Evolutionary conservation across 2,888 invertebrate genomes (phyloP).

Genomic region (Lycia hirtaria): DNA sequence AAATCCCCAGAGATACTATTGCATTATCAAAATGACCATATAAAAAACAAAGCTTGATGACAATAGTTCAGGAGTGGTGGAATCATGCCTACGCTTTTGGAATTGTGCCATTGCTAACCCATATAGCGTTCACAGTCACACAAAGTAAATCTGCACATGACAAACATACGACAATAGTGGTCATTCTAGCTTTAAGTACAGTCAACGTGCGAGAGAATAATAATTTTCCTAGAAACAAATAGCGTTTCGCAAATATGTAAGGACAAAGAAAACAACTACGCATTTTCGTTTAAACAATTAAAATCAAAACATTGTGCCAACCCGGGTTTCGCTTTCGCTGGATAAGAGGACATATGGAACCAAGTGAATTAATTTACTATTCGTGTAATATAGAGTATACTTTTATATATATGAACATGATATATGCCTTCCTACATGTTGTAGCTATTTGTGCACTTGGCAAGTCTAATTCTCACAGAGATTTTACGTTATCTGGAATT

Average conservation of each 20-base stretch:
- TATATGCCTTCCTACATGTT: no score
- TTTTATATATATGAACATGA: no score
- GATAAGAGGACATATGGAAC: not conserved
- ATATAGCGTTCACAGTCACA: conserved; percentile 19
- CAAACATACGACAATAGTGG: not conserved
- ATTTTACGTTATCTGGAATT: no score
- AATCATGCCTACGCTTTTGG: conserved; percentile 28
- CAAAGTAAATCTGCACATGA: conserved; percentile 17
- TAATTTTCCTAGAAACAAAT: conserved; percentile 16
- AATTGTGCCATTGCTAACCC: conserved; percentile 20
- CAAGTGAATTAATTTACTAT: not conserved
- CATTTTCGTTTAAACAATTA: conserved; percentile 2
- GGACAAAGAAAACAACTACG: conserved; percentile 19
- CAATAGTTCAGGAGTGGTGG: conserved; percentile 19
- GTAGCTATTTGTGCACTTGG: no score
- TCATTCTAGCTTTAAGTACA: conserved; percentile 13
- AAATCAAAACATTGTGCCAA: conserved; percentile 11
- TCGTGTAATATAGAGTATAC: no score
- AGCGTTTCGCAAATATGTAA: conserved; percentile 16
- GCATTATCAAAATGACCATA: not conserved
- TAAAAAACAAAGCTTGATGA: conserved; percentile 3
- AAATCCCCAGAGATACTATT: not conserved
- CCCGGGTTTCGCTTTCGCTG: not conserved
- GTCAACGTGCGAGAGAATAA: not conserved
- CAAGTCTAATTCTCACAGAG: no score